These are phyloP conservation scores for Heliopora coerulea DNA, from an alignment of 92 coral and sea anemone species.

Conservation along the genomic window DNA sequence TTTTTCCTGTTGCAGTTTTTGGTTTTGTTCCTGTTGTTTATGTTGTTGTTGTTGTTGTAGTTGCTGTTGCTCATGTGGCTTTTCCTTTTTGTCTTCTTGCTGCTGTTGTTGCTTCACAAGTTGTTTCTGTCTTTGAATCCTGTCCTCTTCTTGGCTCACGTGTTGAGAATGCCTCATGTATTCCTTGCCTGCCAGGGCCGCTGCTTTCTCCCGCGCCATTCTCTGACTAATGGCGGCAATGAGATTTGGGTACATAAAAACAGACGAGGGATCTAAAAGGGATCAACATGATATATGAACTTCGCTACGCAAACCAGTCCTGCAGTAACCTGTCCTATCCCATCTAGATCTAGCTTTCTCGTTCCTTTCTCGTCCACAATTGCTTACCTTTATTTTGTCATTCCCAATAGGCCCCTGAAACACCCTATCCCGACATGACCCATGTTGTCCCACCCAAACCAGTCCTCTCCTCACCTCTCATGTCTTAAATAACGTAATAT, in stretches of 20 bases:
- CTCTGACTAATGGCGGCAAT: background rate
- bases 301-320: background rate
- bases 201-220: conserved; percentile 10
- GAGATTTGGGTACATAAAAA: background rate
- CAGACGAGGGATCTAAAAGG: conserved; percentile 6
- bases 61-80: conserved; percentile 5
- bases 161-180: conserved; percentile 10
- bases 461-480: too few relatives aligned
- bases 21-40: background rate
- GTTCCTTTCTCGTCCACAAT: too few relatives aligned
- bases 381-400: too few relatives aligned
- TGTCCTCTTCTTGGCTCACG: background rate
- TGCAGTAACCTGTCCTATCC: too few relatives aligned
- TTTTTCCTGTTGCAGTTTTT: background rate
- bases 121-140: conserved; percentile 1
- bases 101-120: background rate
- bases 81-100: background rate
- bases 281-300: background rate
- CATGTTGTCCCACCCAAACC: too few relatives aligned
- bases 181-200: background rate
- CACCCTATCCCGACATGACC: too few relatives aligned
- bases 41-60: conserved; percentile 2
- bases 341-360: too few relatives aligned
- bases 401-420: too few relatives aligned
- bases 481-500: too few relatives aligned